Conservation (phyloP, 2,797 vertebrate species). For the Bovichtus variegatus region DNA sequence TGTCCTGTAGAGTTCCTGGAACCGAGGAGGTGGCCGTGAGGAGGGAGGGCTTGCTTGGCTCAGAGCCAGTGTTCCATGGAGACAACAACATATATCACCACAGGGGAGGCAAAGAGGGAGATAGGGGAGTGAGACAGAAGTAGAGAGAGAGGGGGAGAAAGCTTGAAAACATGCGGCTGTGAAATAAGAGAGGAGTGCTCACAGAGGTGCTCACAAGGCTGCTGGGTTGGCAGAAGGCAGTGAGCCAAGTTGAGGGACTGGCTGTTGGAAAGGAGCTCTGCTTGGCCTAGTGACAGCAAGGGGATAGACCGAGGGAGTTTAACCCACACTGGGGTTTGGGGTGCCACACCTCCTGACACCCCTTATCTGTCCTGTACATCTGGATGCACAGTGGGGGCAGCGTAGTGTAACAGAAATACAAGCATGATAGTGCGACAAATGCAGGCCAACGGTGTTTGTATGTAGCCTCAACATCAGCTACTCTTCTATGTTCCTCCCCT, state of each 20-base stretch:
- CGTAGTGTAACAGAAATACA: conserved; percentile 15
- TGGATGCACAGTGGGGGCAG: conserved; percentile 37
- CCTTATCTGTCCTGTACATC: conserved; percentile 42
- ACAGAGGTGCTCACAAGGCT: conserved; percentile 73
- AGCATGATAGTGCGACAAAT: conserved; percentile 25
- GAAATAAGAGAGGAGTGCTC: conserved; percentile 76
- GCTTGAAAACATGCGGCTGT: conserved; percentile 73
- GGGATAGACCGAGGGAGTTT: conserved; percentile 52
- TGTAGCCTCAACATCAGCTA: conserved; percentile 21
- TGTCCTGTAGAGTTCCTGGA: conserved; percentile 82
- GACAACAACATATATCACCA: conserved; percentile 87
- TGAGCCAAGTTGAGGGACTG: conserved; percentile 70
- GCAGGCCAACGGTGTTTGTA: conserved; percentile 29
- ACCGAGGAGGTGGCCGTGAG: conserved; percentile 72
- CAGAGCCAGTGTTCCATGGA: conserved; percentile 81
- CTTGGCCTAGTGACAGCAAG: conserved; percentile 69
- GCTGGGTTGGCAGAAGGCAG: conserved; percentile 78
- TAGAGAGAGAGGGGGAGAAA: conserved; percentile 54
- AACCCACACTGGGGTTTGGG: conserved; percentile 43
- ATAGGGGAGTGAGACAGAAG: conserved; percentile 69
- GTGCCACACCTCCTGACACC: conserved; percentile 50
- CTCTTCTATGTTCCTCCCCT: conserved; percentile 29
- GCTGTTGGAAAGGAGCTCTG: conserved; percentile 72
- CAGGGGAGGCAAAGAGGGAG: conserved; percentile 73
- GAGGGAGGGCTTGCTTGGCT: conserved; percentile 76